phyloP scores from a whole-genome alignment of 2,797 vertebrate genomes.

The Cheirogaleus major region DNA sequence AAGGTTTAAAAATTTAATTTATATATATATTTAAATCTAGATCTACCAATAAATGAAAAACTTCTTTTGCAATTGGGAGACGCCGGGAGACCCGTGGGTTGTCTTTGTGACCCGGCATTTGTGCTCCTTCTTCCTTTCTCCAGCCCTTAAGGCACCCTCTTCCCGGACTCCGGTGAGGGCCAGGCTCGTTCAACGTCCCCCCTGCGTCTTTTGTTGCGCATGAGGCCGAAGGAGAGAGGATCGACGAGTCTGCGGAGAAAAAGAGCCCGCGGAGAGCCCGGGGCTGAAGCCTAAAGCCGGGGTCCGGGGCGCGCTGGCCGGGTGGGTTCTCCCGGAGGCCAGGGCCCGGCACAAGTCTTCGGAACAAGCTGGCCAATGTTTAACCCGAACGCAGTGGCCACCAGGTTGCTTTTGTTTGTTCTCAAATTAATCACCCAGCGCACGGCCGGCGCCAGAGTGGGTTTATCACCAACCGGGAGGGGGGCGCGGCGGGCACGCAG shows the following conservation, averaged over 20 bases:
- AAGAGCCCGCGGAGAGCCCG: neutral
- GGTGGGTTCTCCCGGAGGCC: slow-evolving; percentile 47
- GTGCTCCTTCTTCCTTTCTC: neutral
- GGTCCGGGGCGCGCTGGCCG: neutral
- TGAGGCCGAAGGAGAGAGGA: neutral
- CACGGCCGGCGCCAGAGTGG: slow-evolving; percentile 89
- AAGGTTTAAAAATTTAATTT: neutral
- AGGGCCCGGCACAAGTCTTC: slow-evolving; percentile 81
- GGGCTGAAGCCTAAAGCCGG: neutral
- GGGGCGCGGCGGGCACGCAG: slow-evolving; percentile 84
- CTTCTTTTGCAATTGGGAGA: neutral
- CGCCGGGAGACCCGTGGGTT: neutral
- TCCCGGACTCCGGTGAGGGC: neutral
- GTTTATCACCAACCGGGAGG: slow-evolving; percentile 90
- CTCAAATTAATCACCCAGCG: slow-evolving; percentile 94
- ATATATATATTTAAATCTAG: neutral
- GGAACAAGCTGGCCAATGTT: slow-evolving; percentile 90
- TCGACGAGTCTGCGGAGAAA: neutral
- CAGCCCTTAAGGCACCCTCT: neutral
- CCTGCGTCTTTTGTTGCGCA: neutral
- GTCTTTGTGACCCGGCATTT: neutral
- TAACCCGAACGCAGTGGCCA: slow-evolving; percentile 89
- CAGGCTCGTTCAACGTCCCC: neutral
- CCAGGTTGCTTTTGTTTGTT: slow-evolving; percentile 94
- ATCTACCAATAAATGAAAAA: neutral